Percentiles rank a stretch among this genome's conserved stretches.
These are phyloP conservation scores for Daktulosphaira vitifoliae DNA, from an alignment of 1,140 invertebrate genomes.

Conservation along the genomic window DNA sequence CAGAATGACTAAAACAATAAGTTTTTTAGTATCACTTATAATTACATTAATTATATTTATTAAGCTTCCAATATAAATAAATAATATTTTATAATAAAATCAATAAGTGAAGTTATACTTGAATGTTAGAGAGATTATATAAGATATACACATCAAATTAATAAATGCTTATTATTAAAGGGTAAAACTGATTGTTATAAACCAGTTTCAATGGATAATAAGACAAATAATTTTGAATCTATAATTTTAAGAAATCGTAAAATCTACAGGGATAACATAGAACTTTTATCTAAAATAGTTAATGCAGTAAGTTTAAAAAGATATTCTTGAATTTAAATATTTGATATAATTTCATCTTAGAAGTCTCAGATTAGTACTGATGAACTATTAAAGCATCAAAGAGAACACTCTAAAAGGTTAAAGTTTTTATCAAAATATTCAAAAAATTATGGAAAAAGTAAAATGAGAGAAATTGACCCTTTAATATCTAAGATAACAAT, in stretches of 20 bases:
- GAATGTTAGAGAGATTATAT: too few species aligned
- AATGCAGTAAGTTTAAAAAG: not conserved
- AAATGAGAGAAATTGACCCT: too few species aligned
- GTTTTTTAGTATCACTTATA: too few species aligned
- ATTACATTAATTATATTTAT: too few species aligned
- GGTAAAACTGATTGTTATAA: constrained; percentile 14
- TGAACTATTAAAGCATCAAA: not conserved
- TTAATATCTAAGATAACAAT: not conserved
- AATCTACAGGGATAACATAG: not conserved
- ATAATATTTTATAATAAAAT: too few species aligned
- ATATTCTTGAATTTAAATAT: not conserved
- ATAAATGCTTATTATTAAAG: not conserved
- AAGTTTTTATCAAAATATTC: not conserved
- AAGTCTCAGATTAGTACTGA: not conserved
- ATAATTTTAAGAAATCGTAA: not conserved
- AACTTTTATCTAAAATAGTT: not conserved
- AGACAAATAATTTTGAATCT: not conserved
- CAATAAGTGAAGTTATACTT: too few species aligned
- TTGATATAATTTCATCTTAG: not conserved
- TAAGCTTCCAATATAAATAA: too few species aligned
- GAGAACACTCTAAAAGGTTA: not conserved
- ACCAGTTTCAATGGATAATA: not conserved
- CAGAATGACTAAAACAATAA: too few species aligned
- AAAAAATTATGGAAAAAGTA: not conserved
- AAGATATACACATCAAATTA: too few species aligned